Evolutionary conservation across 1,140 invertebrate genomes (phyloP).

Genomic region (Caerostris darwini): DNA sequence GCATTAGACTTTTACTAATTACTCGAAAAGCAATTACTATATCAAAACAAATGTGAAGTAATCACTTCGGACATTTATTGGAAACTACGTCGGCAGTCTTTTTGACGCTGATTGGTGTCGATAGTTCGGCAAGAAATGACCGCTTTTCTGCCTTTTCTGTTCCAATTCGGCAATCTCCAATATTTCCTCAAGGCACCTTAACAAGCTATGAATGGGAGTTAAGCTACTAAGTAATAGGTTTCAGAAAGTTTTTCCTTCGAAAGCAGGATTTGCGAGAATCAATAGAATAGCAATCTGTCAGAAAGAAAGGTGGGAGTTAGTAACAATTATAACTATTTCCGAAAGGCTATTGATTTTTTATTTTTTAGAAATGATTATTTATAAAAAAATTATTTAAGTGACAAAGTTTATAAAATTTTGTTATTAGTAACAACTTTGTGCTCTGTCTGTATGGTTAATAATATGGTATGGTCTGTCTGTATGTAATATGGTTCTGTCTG

Average conservation of each 20-base stretch:
- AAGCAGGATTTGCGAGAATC: not conserved
- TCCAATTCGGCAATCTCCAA: not conserved
- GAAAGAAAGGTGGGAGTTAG: too few species aligned
- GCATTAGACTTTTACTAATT: not conserved
- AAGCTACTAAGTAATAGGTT: not conserved
- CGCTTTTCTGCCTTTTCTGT: not conserved
- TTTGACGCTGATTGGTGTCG: conserved; percentile 39
- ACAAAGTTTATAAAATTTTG: too few species aligned
- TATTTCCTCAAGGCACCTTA: not conserved
- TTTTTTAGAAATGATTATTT: too few species aligned
- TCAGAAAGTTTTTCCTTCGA: not conserved
- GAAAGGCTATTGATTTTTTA: too few species aligned
- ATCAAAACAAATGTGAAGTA: not conserved
- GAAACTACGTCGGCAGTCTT: not conserved
- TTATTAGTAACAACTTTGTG: too few species aligned
- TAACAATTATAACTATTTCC: too few species aligned
- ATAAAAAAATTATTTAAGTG: too few species aligned
- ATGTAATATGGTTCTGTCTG: too few species aligned
- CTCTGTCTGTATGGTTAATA: too few species aligned
- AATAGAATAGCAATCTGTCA: too few species aligned
- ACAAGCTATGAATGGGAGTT: conserved; percentile 1
- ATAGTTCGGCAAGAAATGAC: not conserved
- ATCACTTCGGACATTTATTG: not conserved
- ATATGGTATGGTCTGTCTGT: too few species aligned
- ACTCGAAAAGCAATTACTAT: not conserved